Conservation (phyloP, 2,113 vertebrate species). For the Peucedramus taeniatus region DNA sequence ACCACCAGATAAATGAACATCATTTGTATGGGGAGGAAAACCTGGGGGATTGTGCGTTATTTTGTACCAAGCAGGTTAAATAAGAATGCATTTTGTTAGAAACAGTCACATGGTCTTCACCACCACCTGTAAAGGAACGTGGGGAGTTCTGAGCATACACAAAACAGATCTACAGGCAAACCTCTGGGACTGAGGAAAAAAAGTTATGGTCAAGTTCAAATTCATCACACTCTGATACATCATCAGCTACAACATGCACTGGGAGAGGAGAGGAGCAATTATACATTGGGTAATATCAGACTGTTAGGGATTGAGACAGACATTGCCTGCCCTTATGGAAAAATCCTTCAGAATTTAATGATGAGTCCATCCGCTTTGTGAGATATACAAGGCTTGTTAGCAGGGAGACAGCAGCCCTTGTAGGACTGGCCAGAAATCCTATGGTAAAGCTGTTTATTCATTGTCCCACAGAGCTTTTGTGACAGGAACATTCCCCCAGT, state of each 20-base stretch:
- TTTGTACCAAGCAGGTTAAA: not conserved
- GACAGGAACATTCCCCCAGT: not conserved
- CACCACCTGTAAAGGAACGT: conserved; percentile 37
- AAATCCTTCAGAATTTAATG: conserved; percentile 5
- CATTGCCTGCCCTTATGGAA: conserved; percentile 6
- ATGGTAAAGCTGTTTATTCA: not conserved
- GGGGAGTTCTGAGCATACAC: not conserved
- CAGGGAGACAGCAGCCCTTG: not conserved
- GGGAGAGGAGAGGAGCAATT: not conserved
- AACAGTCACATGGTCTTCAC: not conserved
- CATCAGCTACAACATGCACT: not conserved
- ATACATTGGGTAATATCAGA: not conserved
- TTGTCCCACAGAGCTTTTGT: not conserved
- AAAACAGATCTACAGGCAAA: not conserved
- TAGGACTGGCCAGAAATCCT: not conserved
- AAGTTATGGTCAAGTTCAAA: not conserved
- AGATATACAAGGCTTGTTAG: not conserved
- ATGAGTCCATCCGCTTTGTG: not conserved
- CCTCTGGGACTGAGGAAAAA: not conserved
- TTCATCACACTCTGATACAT: not conserved
- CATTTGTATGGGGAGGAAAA: not conserved
- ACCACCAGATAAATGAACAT: not conserved
- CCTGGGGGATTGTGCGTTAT: not conserved
- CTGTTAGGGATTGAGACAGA: not conserved
- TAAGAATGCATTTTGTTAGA: not conserved